Evolutionary conservation across 2,888 invertebrate species (phyloP), one percentile per base, ranked within the genome.

Genomic region (Amphipyra tragopoginis): DNA sequence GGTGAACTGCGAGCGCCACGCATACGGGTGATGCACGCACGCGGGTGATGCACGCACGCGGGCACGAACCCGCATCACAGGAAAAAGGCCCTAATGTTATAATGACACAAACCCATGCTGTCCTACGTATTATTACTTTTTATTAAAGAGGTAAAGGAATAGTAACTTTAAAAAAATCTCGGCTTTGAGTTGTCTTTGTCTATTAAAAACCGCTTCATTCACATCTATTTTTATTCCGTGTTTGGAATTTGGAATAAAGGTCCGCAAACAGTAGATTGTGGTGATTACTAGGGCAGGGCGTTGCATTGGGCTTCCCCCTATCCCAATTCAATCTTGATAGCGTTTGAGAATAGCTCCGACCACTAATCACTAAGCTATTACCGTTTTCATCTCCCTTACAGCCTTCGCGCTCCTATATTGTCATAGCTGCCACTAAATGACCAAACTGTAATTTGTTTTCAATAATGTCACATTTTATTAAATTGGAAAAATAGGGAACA

Each of bases 301-400:
- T 34, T 15, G 14, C 10, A 42, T 49, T 47, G 39, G 10, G 26
- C n/a, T 44, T 33, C 50, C 29, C n/a, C 34, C 7, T 60, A 61
- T 60, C 39, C 51, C 48, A 57, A 64, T 71, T 60, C 66, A 51
- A 71, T 77, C 65, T 68, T 44, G 60, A 74, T 51, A 61, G 52
- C 21, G 54, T 65, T 59, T 55, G 58, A 65, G 49, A 61, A 63
- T 65, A 61, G 65, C 59, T n/a, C 43, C 59, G 45, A 44, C 48
- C 62, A 66, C 66, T 66, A 66, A 74, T 77, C 64, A 65, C 63
- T 55, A 33, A 33, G 15, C 48, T 53, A 68, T 75, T 69, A 69
- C 65, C 55, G 54, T 72, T 69, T 56, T 52, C 56, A 68, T 69
- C 64, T 77, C 44, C 54, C 44, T 43, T 55, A 29, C 21, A 50